Percentiles rank a stretch among this genome's conserved stretches.
phyloP scores from a whole-genome alignment of 2,113 vertebrate genomes.

The Blennius ocellaris region DNA sequence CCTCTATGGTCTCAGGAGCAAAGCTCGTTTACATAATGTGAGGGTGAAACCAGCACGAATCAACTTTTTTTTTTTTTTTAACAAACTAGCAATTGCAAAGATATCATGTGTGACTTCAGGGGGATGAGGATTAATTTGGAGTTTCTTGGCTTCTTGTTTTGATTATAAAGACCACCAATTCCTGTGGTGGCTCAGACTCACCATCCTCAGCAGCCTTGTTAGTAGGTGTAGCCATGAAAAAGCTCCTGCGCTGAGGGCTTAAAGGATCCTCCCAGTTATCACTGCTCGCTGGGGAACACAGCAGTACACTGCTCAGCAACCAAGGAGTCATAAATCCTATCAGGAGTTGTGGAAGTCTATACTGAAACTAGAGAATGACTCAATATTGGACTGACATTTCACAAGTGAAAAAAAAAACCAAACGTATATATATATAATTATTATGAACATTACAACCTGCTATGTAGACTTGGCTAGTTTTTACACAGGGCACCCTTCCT shows the following conservation, averaged over 20 bases:
- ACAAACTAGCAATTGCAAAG: background rate
- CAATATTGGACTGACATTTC: background rate
- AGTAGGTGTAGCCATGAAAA: no score
- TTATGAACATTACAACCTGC: no score
- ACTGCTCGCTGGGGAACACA: no score
- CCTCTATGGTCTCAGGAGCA: background rate
- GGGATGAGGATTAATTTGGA: background rate
- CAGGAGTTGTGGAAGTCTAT: no score
- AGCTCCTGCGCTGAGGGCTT: no score
- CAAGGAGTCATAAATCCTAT: background rate
- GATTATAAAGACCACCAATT: background rate
- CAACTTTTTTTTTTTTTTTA: background rate
- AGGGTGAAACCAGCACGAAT: slow-evolving; percentile 7
- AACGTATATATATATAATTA: no score
- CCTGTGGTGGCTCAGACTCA: no score
- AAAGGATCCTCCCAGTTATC: background rate
- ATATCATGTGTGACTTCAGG: background rate
- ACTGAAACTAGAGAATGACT: background rate
- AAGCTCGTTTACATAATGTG: background rate
- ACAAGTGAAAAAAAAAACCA: background rate
- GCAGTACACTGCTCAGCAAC: background rate
- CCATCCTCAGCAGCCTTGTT: background rate
- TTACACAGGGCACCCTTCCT: no score
- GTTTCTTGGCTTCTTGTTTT: background rate
- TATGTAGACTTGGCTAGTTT: no score